phyloP scores from a whole-genome alignment of 1,140 invertebrate species.

The Hypsibius dujardini region DNA sequence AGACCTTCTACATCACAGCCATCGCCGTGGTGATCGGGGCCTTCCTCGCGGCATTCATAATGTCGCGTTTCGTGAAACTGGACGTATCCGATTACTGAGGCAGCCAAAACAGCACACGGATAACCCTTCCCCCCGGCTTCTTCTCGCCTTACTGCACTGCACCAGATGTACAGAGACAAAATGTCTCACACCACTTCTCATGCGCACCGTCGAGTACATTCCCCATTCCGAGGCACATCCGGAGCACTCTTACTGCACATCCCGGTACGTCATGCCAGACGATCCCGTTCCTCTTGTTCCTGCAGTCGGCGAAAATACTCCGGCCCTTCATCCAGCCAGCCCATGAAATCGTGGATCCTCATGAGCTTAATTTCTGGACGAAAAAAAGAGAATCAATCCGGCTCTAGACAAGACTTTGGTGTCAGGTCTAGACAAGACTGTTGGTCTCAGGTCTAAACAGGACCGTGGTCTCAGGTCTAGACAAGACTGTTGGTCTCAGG shows the following conservation, averaged over 20 bases:
- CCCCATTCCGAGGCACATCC: no score
- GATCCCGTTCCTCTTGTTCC: slow-evolving; percentile 2
- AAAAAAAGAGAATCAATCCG: background rate
- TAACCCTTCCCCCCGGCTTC: no score
- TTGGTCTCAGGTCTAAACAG: background rate
- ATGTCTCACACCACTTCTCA: no score
- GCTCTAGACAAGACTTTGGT: background rate
- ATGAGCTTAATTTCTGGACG: slow-evolving; percentile 8
- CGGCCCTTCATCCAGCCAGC: slow-evolving; percentile 4
- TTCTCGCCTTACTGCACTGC: no score
- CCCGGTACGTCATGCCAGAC: background rate
- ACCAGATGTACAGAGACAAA: no score
- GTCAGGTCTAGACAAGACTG: background rate
- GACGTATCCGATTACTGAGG: no score
- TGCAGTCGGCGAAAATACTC: background rate
- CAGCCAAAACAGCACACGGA: no score
- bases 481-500: no score
- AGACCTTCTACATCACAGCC: slow-evolving; percentile 82
- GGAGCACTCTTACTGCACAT: background rate
- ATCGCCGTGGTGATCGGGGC: slow-evolving; percentile 58
- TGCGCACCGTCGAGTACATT: no score
- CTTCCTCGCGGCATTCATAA: slow-evolving; percentile 57
- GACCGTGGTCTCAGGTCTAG: background rate
- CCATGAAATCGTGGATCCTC: slow-evolving; percentile 15
- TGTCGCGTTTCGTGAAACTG: slow-evolving; percentile 62